Base-by-base conservation (phyloP, 2,113 vertebrate species). In the Mirounga angustirostris region DNA sequence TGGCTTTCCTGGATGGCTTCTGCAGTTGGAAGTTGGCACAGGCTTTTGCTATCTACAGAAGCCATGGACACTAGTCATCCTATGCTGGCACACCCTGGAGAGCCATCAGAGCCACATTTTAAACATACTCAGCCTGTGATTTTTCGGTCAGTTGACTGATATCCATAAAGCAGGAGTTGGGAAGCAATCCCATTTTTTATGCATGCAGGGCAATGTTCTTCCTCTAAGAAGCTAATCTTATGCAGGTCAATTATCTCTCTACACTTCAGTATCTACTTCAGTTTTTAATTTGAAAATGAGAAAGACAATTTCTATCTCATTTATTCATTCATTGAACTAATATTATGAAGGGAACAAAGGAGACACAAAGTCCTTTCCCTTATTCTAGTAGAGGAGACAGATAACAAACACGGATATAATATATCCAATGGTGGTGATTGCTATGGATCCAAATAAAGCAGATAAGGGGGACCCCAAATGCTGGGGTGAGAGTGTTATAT, bases 271-370 rank as follows among this genome's bases (percentile, higher is more conserved):
- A 74, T 79, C 50, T 76, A n/a, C 79, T 76, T 83, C 46, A 90
- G 50, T 78, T 91, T 95, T 85, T 91, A 46, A 94, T 61, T 63
- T 89, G 33, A 81, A 94, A 91, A 71, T 22, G 10, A 5, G 10
- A 67, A 80, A 67, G 33, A 61, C 36, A 16, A 43, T 79, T 91
- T 97, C 43, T 89, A 59, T 76, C 24, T 85, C 24, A 71, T 65
- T 30, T 71, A 81, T 84, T 59, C 43, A 36, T 52, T 79, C 36
- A 18, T 21, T 59, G 40, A 90, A 52, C 36, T 78, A 11, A 83
- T 87, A 73, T 79, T 73, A 54, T 40, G 40, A 36, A 71, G 6
- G 3, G 5, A 86, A 69, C 15, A 67, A 85, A 79, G 71, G 0
- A 83, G 24, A 76, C 7, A 59, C 19, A 79, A 36, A 40, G 19